Base-by-base conservation (phyloP, 2,113 vertebrate genomes). In the Microcebus tavaratra region DNA sequence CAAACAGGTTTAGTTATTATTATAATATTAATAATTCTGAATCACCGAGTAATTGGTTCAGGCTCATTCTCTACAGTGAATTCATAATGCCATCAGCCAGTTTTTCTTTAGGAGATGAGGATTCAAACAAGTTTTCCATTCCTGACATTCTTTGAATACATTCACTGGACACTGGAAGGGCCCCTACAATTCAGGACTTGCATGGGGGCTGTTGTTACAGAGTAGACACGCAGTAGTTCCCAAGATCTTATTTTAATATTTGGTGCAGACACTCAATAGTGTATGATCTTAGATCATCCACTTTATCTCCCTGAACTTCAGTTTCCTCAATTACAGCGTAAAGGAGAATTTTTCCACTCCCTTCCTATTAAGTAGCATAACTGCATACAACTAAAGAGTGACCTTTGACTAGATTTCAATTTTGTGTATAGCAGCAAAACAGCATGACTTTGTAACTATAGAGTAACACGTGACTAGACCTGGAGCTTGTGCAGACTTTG, bases 121-220 rank as follows among this genome's bases (percentile, higher is more conserved):
- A 90, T 81, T 84, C 61, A 87, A 83, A 50, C 72, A 79, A n/a
- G 13, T n/a, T 82, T 97, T 93, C 42, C 20, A 59, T 88, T 93
- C 17, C 31, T 15, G 76, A 20, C 1, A 13, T 80, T 95, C 27
- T 91, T 85, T 53, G 17, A 27, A 53, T 92, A 78, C 21, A 65
- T 79, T 84, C 55, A 83, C 4, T 11, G 31, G 94, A 87, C 73
- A 1, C 25, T 92, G 48, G 39, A 67, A 88, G 95, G 25, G 76
- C 11, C 79, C 27, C 50, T 82, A 42, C 11, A 27, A 79, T 68
- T 97, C 25, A 65, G 39, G 14, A 75, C 39, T 75, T 63, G 29
- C 8, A 57, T 76, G 11, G 34, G 6, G n/a, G 6, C 39, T 92
- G 4, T 83, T 92, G 27, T 50, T 20, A 53, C 14, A 92, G 70